A percentile compares a stretch with the other conserved stretches of the same genome.
phyloP scores from a whole-genome alignment of 2,797 vertebrate genomes.

The Poeciliopsis infans region DNA sequence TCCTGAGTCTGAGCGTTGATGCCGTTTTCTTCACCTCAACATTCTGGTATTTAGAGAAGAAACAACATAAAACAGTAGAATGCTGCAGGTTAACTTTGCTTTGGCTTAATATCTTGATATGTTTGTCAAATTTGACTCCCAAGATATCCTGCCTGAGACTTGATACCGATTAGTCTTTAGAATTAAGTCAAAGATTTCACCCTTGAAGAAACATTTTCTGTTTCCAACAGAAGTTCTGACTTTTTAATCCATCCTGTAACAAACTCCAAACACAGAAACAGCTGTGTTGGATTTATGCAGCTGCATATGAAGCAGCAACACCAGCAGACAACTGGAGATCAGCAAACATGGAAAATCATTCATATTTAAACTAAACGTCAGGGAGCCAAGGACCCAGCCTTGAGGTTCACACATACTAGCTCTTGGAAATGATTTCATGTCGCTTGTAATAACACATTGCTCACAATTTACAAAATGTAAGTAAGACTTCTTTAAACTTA shows the following conservation, averaged over 20 bases:
- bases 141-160: not conserved
- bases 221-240: not conserved
- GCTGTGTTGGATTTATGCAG: not conserved
- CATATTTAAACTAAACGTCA: not conserved
- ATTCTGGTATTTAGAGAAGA: conserved; percentile 5
- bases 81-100: not conserved
- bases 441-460: not conserved
- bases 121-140: not conserved
- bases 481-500: not conserved
- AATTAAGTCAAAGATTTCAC: not conserved
- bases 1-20: not conserved
- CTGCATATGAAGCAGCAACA: not conserved
- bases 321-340: not conserved
- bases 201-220: not conserved
- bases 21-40: not conserved
- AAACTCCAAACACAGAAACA: not conserved
- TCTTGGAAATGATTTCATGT: not conserved
- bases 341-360: not conserved
- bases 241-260: not conserved
- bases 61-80: not conserved
- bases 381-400: not conserved
- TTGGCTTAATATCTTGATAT: not conserved
- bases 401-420: not conserved
- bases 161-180: not conserved
- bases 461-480: not conserved